Base-by-base conservation (phyloP, 30 jellyfish, hydroid and myxozoan genomes). In the Aurelia coerulea region DNA sequence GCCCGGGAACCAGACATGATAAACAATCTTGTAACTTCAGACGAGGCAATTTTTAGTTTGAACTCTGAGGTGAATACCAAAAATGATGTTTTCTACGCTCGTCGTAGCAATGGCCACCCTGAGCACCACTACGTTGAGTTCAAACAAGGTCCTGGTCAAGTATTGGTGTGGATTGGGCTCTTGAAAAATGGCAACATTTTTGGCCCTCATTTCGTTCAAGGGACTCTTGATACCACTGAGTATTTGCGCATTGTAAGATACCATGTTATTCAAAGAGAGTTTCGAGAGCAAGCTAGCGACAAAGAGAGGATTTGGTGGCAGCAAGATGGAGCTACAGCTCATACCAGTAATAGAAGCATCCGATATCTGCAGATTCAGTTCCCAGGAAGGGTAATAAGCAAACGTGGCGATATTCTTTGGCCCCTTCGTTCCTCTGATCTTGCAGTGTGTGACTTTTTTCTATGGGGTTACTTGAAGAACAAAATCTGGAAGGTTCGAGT, bases 271-370 rank as follows among this genome's bases (percentile, higher is more conserved):
- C 41, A 66, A 66, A 3, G 77, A 66, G 77, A 66, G 5, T 66
- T 66, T 29, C 77, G 32, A 29, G 53, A 35, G 58, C 77, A 66
- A 31, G 42, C 5, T 31, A 31, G 9, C 14, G 53, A 2, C 5
- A 31, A 29, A 66, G 53, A 35, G 18, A 66, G 53, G 18, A 29
- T 66, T 12, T 66, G 64, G 77, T 66, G 77, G 77, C 77, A 66
- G 32, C 77, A 66, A 66, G 77, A 66, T 31, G 77, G 77, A 66
- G 77, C 62, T 66, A 2, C 77, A 31, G 77, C 68, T 18, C 68
- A 58, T 58, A 58, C 68, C 11, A 58, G 68, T 12, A 58, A 58
- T 58, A 3, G 68, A 31, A 14, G 34, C 17, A 23, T 66, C 53
- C 49, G 11, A 2, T 66, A 66, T 66, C 42, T 66, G 12, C 33